Base-by-base conservation (phyloP, 2,888 invertebrate genomes). In the Ophion ellenae region DNA sequence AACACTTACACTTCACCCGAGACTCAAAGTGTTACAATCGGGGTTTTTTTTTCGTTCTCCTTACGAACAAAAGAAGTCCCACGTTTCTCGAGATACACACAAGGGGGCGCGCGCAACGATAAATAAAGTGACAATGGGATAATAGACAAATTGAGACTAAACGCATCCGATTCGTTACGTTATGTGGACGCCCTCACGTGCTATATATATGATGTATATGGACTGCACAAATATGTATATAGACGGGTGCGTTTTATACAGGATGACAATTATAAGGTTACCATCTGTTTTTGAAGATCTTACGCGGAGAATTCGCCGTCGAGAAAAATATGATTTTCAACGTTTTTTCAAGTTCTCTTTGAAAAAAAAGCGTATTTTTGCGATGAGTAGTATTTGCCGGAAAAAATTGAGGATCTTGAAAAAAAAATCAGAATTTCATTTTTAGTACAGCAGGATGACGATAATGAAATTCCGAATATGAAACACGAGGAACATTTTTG, bases 81-180 rank as follows among this genome's bases (percentile, higher is more conserved):
- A 87, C 86, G 87, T 85, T 86, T 81, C 78, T 76, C 87, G 81
- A 83, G 83, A 82, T 66, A 63, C 79, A 76, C 79, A 84, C 84
- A 85, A 87, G 89, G 89, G 89, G 89, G 89, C 89, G 89, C 90
- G 90, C 90, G 91, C 89, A 90, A 81, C 90, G 91, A 91, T 91
- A 92, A 92, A 93, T 93, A 92, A 93, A 91, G 89, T 90, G 90
- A 90, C 90, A 92, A 93, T 89, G 89, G 91, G 91, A 92, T 93
- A 93, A 93, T 93, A 90, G 92, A 91, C 90, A 92, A 92, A 93
- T 93, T 93, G 92, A 90, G 90, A 90, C 90, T 92, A 92, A 92
- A 90, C 90, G 89, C 92, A 92, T 92, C 92, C 91, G 90, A 92
- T 91, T 90, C 90, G 90, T 92, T 91, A 89, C 89, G 81, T 88